These are phyloP conservation scores for Calephelis virginiensis DNA, from an alignment of 1,140 invertebrate species.

Conservation along the genomic window DNA sequence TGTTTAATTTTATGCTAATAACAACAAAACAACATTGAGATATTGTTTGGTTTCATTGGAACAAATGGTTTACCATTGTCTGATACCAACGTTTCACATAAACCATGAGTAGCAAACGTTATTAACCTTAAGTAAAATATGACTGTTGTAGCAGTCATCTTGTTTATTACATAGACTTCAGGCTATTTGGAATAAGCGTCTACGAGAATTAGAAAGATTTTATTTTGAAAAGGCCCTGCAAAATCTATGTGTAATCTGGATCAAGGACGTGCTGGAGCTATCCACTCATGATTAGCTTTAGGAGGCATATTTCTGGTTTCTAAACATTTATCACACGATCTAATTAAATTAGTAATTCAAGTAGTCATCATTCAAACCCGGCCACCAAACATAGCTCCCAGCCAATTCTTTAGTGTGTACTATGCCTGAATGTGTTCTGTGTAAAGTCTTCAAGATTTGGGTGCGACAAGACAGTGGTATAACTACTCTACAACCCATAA, in stretches of 20 bases:
- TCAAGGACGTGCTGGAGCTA: conserved; percentile 55
- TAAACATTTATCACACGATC: no score
- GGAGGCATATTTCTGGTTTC: no score
- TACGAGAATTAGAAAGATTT: conserved; percentile 62
- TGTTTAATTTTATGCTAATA: conserved; percentile 36
- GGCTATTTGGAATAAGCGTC: conserved; percentile 68
- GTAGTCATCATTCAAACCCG: conserved; percentile 12
- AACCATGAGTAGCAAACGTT: conserved; percentile 26
- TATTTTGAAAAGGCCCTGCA: conserved; percentile 53
- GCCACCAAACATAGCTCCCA: conserved; percentile 49
- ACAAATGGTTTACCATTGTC: conserved; percentile 31
- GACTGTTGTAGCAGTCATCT: conserved; percentile 25
- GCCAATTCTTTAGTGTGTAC: conserved; percentile 74
- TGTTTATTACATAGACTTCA: conserved; percentile 43
- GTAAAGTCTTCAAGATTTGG: conserved; percentile 34
- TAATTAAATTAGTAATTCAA: background rate
- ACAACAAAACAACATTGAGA: no score
- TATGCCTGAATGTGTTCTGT: conserved; percentile 64
- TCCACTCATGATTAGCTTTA: conserved; percentile 41
- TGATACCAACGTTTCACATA: conserved; percentile 22
- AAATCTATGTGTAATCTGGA: conserved; percentile 75
- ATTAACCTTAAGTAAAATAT: conserved; percentile 37
- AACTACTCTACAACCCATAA: conserved; percentile 33
- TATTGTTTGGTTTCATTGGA: conserved; percentile 42
- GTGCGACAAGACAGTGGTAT: no score